These are phyloP conservation scores for Salvelinus fontinalis DNA, from an alignment of 2,113 vertebrate species.

Conservation along the genomic window DNA sequence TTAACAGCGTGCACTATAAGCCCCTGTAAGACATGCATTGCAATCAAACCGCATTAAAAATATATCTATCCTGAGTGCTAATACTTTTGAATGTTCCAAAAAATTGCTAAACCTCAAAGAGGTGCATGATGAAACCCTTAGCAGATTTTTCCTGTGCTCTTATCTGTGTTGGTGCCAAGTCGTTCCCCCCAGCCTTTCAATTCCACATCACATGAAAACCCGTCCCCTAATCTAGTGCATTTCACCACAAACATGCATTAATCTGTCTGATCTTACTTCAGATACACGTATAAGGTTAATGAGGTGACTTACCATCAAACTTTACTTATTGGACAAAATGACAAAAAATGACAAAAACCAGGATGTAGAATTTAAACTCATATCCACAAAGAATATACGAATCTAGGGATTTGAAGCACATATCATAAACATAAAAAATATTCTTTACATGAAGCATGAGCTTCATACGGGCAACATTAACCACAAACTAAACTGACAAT, in stretches of 20 bases:
- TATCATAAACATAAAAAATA: no score
- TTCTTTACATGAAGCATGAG: no score
- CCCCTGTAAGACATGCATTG: slow-evolving; percentile 8
- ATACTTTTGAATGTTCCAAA: not conserved
- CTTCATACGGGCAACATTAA: no score
- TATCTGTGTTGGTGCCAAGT: slow-evolving; percentile 21
- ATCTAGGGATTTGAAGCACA: no score
- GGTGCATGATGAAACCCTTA: slow-evolving; percentile 3
- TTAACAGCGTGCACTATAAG: slow-evolving; percentile 36
- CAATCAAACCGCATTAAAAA: slow-evolving; percentile 21
- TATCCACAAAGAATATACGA: not conserved
- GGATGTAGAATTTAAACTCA: not conserved
- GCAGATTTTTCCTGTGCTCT: slow-evolving; percentile 1
- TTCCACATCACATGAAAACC: slow-evolving; percentile 14
- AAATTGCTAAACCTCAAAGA: not conserved
- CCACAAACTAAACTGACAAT: no score
- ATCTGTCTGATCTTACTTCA: slow-evolving; percentile 1
- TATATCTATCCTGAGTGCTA: slow-evolving; percentile 8
- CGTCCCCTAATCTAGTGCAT: not conserved
- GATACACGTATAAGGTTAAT: not conserved
- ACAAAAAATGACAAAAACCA: not conserved
- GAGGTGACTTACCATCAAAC: slow-evolving; percentile 12
- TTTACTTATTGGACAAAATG: not conserved
- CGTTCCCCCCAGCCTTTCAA: slow-evolving; percentile 1
- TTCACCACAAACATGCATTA: slow-evolving; percentile 23